Conservation (phyloP, 2,888 invertebrate genomes). For the Lydus trimaculatus region DNA sequence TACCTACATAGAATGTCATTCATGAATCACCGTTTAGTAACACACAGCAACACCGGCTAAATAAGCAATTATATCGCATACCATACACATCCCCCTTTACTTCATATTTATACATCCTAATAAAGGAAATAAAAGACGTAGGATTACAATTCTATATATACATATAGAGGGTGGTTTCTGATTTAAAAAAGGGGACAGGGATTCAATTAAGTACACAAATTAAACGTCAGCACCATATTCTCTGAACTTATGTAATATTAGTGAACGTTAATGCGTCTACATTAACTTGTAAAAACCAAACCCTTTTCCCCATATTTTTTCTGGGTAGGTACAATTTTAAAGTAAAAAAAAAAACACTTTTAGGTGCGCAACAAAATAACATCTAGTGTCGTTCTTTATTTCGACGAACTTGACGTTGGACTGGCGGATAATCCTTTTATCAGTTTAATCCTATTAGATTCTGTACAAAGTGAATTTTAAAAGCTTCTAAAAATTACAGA, state of each 20-base stretch:
- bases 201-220: slow-evolving; percentile 59
- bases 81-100: slow-evolving; percentile 44
- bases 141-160: slow-evolving; percentile 52
- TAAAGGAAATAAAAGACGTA: slow-evolving; percentile 57
- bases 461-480: slow-evolving; percentile 50
- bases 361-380: neutral
- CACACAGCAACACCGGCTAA: slow-evolving; percentile 43
- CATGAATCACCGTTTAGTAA: slow-evolving; percentile 47
- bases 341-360: neutral
- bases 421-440: slow-evolving; percentile 45
- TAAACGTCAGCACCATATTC: slow-evolving; percentile 56
- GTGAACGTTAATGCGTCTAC: slow-evolving; percentile 27
- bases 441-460: slow-evolving; percentile 46
- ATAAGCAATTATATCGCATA: slow-evolving; percentile 49
- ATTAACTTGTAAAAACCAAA: neutral
- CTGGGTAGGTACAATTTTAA: neutral
- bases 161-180: slow-evolving; percentile 53
- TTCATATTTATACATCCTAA: slow-evolving; percentile 57
- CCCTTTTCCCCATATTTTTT: neutral
- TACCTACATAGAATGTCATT: slow-evolving; percentile 26
- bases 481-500: slow-evolving; percentile 49
- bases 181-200: slow-evolving; percentile 53
- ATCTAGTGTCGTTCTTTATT: slow-evolving; percentile 18
- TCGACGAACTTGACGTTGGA: slow-evolving; percentile 40
- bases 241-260: slow-evolving; percentile 49